Percentiles rank a stretch among this genome's conserved stretches.
phyloP scores from a whole-genome alignment of 2,113 vertebrate genomes.

The Heteronetta atricapilla region DNA sequence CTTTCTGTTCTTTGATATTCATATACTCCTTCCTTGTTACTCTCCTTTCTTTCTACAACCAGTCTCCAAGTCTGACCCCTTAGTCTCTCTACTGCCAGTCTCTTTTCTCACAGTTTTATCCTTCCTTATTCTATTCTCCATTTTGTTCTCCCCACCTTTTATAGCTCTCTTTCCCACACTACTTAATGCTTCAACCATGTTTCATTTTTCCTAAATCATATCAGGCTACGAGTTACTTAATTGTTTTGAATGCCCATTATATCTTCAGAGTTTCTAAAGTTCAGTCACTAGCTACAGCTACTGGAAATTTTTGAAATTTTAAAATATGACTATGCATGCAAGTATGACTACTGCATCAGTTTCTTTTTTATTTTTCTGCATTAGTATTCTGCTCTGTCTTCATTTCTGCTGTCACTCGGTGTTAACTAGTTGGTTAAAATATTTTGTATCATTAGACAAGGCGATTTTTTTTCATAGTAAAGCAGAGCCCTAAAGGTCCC shows the following conservation, averaged over 20 bases:
- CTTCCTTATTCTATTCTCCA: neutral
- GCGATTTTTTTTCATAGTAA: neutral
- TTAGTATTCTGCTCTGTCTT: neutral
- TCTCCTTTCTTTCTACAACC: neutral
- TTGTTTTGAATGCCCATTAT: neutral
- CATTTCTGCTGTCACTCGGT: neutral
- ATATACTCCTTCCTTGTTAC: neutral
- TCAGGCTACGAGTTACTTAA: neutral
- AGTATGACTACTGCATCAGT: neutral
- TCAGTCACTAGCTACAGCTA: neutral
- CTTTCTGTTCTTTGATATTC: neutral
- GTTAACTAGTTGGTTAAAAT: conserved; percentile 5
- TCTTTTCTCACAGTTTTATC: neutral
- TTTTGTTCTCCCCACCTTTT: neutral
- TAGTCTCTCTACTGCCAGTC: neutral
- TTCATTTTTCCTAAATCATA: neutral
- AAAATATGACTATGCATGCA: neutral
- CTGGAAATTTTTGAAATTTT: neutral
- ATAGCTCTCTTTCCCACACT: neutral
- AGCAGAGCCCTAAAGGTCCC: conserved; percentile 20
- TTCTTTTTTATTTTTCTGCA: neutral
- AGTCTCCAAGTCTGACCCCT: neutral
- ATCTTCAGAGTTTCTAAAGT: neutral
- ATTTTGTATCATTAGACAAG: conserved; percentile 26
- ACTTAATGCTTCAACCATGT: neutral